Evolutionary conservation across 2,888 invertebrate genomes (phyloP), one percentile per base, ranked within the genome.

Genomic region (Synergus laeviventris): DNA sequence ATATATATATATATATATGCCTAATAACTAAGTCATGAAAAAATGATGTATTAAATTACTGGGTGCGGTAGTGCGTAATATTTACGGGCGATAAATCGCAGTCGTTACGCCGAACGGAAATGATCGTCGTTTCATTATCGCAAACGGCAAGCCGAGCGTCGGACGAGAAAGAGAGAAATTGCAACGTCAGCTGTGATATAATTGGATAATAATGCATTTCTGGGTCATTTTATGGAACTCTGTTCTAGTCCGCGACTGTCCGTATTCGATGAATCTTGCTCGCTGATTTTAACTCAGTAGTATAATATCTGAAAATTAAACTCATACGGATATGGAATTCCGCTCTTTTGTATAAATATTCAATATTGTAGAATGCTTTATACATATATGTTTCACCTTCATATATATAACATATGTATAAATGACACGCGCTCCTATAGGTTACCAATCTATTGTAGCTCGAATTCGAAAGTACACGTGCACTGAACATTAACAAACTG

Each of bases 261-360:
- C 38, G 62, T 4, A 16, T 62, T 62, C 38, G 38, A 18, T 62
- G 62, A 38, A 38, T 62, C 62, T 62, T 62, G 18, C n/a, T 7
- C 18, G 39, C 38, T 62, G 62, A 38, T 62, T 36, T 62, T 62
- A n/a, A 24, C 60, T 38, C 3, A 12, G 18, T 2, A 36, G 38
- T 39, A 18, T 21, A 64, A 79, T 80, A 76, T 76, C 54, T 39
- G 64, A 78, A 80, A 78, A 79, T 78, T 79, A 76, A 75, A 78
- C 79, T 79, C 75, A 80, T 77, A 76, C 80, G 78, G 75, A 81
- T 79, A 80, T 81, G 77, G 79, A 81, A 83, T 83, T 79, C 70
- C 74, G 61, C 77, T 77, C 73, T 16, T 60, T 14, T 1, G 14
- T 12, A 31, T 60, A 31, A 2, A n/a, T n/a, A n/a, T n/a, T n/a